Evolutionary conservation across 37 sponge, comb jelly and placozoan genomes (phyloP).

Genomic region (Crambe crambe): DNA sequence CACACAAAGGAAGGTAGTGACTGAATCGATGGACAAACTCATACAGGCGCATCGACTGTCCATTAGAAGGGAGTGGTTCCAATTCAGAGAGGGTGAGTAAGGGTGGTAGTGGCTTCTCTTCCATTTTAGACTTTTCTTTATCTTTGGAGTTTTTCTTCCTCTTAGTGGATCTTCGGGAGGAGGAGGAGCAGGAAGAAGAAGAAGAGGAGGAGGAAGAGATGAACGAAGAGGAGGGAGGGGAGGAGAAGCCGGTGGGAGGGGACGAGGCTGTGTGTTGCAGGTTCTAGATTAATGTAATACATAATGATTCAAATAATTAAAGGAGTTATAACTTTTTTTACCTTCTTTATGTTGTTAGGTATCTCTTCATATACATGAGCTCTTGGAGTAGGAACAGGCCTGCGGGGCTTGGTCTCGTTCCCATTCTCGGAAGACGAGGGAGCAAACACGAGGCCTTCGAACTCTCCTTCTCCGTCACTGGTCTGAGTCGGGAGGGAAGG

Average conservation of each 20-base stretch:
- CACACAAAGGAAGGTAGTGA: constrained; percentile 30
- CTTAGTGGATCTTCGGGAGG: not conserved
- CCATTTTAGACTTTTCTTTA: not conserved
- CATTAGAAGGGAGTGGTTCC: constrained; percentile 6
- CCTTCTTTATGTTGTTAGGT: not conserved
- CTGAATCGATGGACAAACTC: constrained; percentile 13
- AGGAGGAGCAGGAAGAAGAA: no score
- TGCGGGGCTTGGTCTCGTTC: not conserved
- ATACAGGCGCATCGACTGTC: constrained; percentile 12
- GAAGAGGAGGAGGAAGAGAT: no score
- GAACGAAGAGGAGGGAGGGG: no score
- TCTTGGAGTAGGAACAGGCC: not conserved
- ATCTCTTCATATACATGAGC: not conserved
- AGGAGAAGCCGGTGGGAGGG: no score
- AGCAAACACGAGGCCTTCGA: not conserved
- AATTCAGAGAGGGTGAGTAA: not conserved
- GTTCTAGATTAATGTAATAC: no score
- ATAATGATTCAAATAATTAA: no score
- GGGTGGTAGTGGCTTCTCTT: not conserved
- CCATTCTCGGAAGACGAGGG: not conserved
- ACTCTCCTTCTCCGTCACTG: not conserved
- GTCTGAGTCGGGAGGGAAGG: not conserved
- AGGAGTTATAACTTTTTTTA: not conserved
- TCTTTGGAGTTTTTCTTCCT: not conserved
- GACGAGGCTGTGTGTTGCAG: no score